Evolutionary conservation across 2,888 invertebrate genomes (phyloP).

Genomic region (Acronicta alni): DNA sequence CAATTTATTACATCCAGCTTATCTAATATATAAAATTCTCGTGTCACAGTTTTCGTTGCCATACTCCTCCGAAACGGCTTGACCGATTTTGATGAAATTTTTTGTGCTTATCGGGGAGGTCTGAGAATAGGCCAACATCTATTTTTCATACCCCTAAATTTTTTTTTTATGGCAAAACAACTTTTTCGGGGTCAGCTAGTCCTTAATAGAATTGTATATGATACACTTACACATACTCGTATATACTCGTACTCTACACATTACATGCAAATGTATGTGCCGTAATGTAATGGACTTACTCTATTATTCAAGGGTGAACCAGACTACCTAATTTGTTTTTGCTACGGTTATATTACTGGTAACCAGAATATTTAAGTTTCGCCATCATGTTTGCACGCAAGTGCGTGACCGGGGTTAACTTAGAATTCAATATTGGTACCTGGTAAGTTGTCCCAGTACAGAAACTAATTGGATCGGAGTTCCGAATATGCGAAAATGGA

Average conservation of each 20-base stretch:
- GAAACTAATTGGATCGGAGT: conserved; percentile 18
- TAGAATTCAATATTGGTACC: conserved; percentile 24
- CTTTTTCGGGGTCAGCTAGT: no score
- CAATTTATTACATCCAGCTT: conserved; percentile 13
- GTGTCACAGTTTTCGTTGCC: no score
- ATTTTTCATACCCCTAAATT: no score
- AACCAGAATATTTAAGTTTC: conserved; percentile 47
- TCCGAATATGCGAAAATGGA: conserved; percentile 11
- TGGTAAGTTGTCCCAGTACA: conserved; percentile 14
- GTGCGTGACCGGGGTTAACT: conserved; percentile 40
- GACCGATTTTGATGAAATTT: no score
- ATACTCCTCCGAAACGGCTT: no score
- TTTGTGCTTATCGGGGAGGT: no score
- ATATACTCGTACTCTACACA: no score
- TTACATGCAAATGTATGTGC: conserved; percentile 2
- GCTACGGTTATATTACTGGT: conserved; percentile 26
- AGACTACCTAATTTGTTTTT: conserved; percentile 44
- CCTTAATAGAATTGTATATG: neutral
- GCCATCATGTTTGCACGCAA: conserved; percentile 38
- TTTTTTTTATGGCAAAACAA: no score
- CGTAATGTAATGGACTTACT: conserved; percentile 19
- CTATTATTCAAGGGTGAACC: conserved; percentile 33
- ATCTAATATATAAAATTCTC: conserved; percentile 7
- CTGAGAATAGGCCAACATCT: no score
- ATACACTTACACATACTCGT: no score